phyloP scores from a whole-genome alignment of 1,140 invertebrate species.

The Orussus abietinus region DNA sequence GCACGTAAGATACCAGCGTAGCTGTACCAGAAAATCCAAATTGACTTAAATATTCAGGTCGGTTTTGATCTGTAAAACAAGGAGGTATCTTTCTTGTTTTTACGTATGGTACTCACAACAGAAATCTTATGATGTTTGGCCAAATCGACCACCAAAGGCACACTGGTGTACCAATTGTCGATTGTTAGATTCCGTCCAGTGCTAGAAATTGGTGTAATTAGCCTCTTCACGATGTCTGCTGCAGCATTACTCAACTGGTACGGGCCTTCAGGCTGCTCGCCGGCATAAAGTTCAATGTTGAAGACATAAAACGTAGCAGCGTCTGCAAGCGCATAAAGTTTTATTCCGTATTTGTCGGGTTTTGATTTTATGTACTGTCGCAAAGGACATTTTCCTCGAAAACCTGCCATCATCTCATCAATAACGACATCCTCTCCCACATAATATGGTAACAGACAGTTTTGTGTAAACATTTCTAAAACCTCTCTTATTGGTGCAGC shows the following conservation, averaged over 20 bases:
- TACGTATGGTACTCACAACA: conserved; percentile 36
- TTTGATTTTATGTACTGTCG: conserved; percentile 43
- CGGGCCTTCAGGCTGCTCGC: conserved; percentile 29
- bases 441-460: conserved; percentile 36
- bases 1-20: conserved; percentile 37
- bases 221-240: conserved; percentile 25
- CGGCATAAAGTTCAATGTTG: conserved; percentile 36
- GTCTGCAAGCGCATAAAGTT: conserved; percentile 31
- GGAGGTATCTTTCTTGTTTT: conserved; percentile 45
- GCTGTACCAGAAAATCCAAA: conserved; percentile 32
- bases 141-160: conserved; percentile 34
- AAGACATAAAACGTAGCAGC: conserved; percentile 33
- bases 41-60: conserved; percentile 15
- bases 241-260: conserved; percentile 19
- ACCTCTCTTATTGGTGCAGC: conserved; percentile 38
- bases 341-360: conserved; percentile 38
- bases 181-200: conserved; percentile 38
- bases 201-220: conserved; percentile 23
- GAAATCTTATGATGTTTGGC: conserved; percentile 35
- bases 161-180: conserved; percentile 42
- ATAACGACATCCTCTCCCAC: conserved; percentile 36
- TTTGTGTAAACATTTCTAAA: conserved; percentile 35
- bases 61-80: conserved; percentile 28
- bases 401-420: conserved; percentile 44
- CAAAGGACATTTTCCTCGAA: conserved; percentile 40